Percentiles rank a stretch among this genome's conserved stretches.
These are phyloP conservation scores for Vidua chalybeata DNA, from an alignment of 2,113 vertebrate genomes.

Conservation along the genomic window DNA sequence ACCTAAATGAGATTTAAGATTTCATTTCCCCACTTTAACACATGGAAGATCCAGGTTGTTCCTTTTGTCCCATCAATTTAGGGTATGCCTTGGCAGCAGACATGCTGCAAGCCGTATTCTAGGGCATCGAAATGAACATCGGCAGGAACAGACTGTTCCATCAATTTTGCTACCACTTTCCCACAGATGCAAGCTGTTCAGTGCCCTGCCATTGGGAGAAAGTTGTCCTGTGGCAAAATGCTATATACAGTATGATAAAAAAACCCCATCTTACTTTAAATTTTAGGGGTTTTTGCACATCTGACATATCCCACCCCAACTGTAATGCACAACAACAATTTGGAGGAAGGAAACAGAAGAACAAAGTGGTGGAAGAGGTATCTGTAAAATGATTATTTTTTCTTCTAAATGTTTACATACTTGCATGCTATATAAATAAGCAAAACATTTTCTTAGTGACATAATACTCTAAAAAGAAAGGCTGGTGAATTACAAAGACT, in stretches of 20 bases:
- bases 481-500: background rate
- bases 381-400: background rate
- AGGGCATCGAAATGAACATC: slow-evolving; percentile 20
- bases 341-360: background rate
- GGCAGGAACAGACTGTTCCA: slow-evolving; percentile 40
- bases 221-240: slow-evolving; percentile 37
- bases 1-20: background rate
- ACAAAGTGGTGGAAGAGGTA: background rate
- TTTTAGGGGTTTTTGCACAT: background rate
- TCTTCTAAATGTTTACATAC: background rate
- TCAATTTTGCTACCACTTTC: slow-evolving; percentile 23
- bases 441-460: background rate
- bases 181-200: slow-evolving; percentile 38
- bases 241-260: background rate
- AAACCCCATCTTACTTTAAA: background rate
- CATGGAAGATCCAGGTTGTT: background rate
- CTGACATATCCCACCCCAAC: background rate
- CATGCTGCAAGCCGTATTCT: background rate
- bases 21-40: background rate
- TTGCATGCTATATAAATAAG: background rate
- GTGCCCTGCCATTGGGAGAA: slow-evolving; percentile 9
- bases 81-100: background rate
- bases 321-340: background rate
- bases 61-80: background rate
- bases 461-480: background rate